phyloP scores from a whole-genome alignment of 2,888 invertebrate genomes.

The Drosophila barbarae region DNA sequence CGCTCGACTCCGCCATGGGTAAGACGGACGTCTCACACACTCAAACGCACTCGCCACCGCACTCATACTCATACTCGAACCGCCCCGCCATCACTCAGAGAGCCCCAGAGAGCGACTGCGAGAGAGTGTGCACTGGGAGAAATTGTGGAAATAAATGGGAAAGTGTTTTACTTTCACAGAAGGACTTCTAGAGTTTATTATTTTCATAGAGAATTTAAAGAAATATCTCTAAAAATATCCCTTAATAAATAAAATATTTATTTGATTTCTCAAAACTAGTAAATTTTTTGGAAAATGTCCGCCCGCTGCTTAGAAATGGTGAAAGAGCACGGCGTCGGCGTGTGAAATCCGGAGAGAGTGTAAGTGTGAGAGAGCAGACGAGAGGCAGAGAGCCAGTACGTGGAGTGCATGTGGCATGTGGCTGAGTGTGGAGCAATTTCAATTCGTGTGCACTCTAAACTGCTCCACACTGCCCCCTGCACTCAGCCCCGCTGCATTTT shows the following conservation, averaged over 20 bases:
- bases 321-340: constrained; percentile 56
- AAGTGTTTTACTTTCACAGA: background rate
- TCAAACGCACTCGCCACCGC: constrained; percentile 32
- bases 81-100: constrained; percentile 11
- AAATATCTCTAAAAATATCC: too few species aligned
- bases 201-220: too few species aligned
- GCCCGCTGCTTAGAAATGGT: constrained; percentile 58
- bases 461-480: constrained; percentile 28
- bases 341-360: constrained; percentile 45
- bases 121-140: constrained; percentile 39
- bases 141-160: background rate
- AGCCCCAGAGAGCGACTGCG: constrained; percentile 16
- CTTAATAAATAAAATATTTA: too few species aligned
- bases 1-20: constrained; percentile 55
- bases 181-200: too few species aligned
- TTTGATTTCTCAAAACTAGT: too few species aligned
- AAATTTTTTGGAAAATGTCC: constrained; percentile 2
- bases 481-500: constrained; percentile 36
- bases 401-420: constrained; percentile 18
- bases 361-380: constrained; percentile 31
- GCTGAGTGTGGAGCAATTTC: constrained; percentile 51
- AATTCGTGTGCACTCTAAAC: constrained; percentile 63
- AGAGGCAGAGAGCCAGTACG: constrained; percentile 34
- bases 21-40: constrained; percentile 55
- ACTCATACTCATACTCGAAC: constrained; percentile 25